phyloP scores from a whole-genome alignment of 2,113 vertebrate species.

The Patagioenas fasciata region DNA sequence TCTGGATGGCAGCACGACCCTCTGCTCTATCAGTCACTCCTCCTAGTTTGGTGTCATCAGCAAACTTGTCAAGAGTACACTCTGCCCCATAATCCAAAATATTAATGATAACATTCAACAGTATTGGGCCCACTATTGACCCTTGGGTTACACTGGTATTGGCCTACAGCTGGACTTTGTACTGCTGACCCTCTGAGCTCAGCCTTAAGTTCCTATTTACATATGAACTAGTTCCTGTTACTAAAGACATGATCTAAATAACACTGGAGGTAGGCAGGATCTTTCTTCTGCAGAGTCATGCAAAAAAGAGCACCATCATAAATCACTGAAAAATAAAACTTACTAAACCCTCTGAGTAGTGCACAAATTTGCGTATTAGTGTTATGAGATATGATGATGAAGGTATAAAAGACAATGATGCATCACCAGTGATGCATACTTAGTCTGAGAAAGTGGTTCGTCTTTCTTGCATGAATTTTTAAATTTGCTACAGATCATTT shows the following conservation, averaged over 20 bases:
- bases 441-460: background rate
- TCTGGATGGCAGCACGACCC: background rate
- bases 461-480: conserved; percentile 21
- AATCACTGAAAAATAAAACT: conserved; percentile 25
- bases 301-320: background rate
- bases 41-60: background rate
- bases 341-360: background rate
- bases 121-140: accelerated
- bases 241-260: background rate
- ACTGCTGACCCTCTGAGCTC: background rate
- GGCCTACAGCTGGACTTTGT: background rate
- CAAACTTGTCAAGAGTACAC: background rate
- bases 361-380: background rate
- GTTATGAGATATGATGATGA: background rate
- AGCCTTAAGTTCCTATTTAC: background rate
- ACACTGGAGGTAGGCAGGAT: background rate
- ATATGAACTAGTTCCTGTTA: background rate
- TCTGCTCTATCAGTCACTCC: background rate
- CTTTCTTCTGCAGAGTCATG: background rate
- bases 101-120: background rate
- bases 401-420: conserved; percentile 27
- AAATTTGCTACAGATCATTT: conserved; percentile 22
- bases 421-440: background rate
- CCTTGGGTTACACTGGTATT: background rate
- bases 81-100: background rate